Evolutionary conservation across 1,140 invertebrate species (phyloP), one percentile per base, ranked within the genome.

Genomic region (Solenopsis fugax): DNA sequence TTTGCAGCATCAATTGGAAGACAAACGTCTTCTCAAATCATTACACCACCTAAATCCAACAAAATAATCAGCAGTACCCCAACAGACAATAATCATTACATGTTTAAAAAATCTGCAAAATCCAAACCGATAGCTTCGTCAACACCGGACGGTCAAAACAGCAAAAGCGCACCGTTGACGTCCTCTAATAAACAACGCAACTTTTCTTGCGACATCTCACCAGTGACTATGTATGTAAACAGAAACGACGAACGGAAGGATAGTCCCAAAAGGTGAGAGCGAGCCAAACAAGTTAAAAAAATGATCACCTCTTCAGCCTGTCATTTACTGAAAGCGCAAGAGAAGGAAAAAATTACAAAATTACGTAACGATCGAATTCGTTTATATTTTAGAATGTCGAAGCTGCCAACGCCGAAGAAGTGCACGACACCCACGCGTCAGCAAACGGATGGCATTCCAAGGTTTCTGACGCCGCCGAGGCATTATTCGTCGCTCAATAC

Each of bases 171-270:
- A 16, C 65, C 73, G 4, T 58, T 64, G 10, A 52, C 69, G 54
- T 4, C 34, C 18, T 6, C 45, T 21, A 84, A 86, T 45, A 88
- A 86, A n/a, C 92, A 89, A 56, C 87, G 88, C n/a, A 92, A 86
- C 12, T 52, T 91, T 45, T 90, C 87, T 6, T 93, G 92, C 37
- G 92, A 92, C 71, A 92, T 93, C 60, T 93, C 92, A 1, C 93
- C 93, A 6, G 94, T 96, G 86, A 93, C 92, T 41, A 92, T 93
- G 50, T 90, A 94, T 69, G 89, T 87, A 45, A 91, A 93, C 6
- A 90, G 65, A 50, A 93, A 88, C 6, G 92, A 88, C 86, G 90
- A 91, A 37, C 88, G 87, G 6, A 90, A 82, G 94, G 65, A 54
- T 1, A 92, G 85, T 84, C 82, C 92, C n/a, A 89, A 78, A 65